Conservation (phyloP, 2,888 invertebrate genomes). For the Schrankia costaestrigalis region DNA sequence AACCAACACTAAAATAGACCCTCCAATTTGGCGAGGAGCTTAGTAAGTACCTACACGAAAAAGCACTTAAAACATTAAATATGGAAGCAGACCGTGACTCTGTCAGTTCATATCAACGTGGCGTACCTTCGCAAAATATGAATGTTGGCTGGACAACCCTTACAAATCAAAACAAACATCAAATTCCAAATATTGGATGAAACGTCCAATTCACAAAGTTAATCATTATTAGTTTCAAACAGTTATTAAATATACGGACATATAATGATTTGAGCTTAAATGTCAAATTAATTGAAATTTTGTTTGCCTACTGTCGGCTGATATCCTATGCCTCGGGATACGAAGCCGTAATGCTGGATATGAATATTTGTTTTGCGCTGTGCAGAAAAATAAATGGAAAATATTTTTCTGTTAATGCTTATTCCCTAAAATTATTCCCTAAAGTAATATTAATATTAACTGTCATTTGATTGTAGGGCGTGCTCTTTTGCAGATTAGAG, state of each 20-base stretch:
- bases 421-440: no score
- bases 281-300: conserved; percentile 17
- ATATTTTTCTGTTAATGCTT: no score
- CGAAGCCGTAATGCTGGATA: conserved; percentile 10
- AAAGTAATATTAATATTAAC: no score
- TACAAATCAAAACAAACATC: conserved; percentile 25
- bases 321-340: conserved; percentile 12
- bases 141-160: conserved; percentile 28
- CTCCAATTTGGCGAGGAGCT: conserved; percentile 26
- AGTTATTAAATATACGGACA: conserved; percentile 20
- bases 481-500: no score
- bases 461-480: no score
- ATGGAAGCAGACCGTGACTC: conserved; percentile 49
- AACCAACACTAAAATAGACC: conserved; percentile 26
- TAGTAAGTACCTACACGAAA: conserved; percentile 53
- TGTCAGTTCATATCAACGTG: conserved; percentile 45
- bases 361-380: conserved; percentile 10
- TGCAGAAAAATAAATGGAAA: no score
- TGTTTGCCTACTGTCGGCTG: conserved; percentile 17
- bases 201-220: conserved; percentile 10
- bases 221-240: conserved; percentile 33
- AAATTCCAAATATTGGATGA: conserved; percentile 23
- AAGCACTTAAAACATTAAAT: conserved; percentile 72
- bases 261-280: conserved; percentile 16
- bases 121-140: conserved; percentile 39